Percentiles rank a stretch among this genome's conserved stretches.
Conservation (phyloP, 2,888 invertebrate genomes). For the Platycnemis pennipes region DNA sequence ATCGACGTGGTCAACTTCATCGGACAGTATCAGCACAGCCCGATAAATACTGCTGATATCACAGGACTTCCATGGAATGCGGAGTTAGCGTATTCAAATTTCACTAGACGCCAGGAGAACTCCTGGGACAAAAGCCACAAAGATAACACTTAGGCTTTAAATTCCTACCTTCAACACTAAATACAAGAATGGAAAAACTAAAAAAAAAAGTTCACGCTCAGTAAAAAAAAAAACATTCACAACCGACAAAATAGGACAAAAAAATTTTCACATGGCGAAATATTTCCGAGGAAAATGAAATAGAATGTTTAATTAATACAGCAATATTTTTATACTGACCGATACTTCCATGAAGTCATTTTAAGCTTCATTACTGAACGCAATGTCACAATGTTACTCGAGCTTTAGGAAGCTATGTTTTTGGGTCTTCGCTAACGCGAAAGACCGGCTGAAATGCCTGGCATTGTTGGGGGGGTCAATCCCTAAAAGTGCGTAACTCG, state of each 20-base stretch:
- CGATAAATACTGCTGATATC: neutral
- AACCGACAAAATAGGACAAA: too few relatives aligned
- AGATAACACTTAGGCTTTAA: too few relatives aligned
- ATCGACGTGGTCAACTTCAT: neutral
- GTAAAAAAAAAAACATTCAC: too few relatives aligned
- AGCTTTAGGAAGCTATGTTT: neutral
- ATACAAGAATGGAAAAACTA: too few relatives aligned
- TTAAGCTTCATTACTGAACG: neutral
- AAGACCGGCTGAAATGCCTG: neutral
- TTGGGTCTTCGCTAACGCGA: neutral
- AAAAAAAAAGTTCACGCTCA: too few relatives aligned
- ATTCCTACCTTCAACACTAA: too few relatives aligned
- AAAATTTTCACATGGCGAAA: neutral
- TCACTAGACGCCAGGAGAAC: too few relatives aligned
- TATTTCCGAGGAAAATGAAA: neutral
- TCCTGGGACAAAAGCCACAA: too few relatives aligned
- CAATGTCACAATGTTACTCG: neutral
- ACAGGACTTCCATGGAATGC: too few relatives aligned
- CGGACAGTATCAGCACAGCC: neutral
- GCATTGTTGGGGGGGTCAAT: conserved; percentile 17
- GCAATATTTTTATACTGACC: too few relatives aligned
- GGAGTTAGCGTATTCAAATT: too few relatives aligned
- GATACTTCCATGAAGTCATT: neutral
- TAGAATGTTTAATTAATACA: too few relatives aligned
- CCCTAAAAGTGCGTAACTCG: conserved; percentile 43